Base-by-base conservation (phyloP, 2,113 vertebrate species). In the Heterotilapia buettikoferi region DNA sequence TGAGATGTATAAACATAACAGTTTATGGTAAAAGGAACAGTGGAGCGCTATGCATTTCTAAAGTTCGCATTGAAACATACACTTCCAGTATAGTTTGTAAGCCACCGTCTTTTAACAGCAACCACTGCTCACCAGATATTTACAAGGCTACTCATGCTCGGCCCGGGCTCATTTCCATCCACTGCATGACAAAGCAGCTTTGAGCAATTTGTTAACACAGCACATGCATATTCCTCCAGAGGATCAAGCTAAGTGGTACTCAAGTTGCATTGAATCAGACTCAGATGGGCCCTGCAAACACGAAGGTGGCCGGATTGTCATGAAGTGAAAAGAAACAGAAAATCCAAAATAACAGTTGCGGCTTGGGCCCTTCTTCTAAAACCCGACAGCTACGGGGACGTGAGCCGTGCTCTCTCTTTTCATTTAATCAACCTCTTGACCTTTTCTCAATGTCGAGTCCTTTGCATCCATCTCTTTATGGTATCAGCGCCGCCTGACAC, bases 371-470 rank as follows among this genome's bases (percentile, higher is more conserved):
- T 52, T 52, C 18, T 52, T n/a, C 7, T 79, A 33, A 84, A 84
- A 68, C 16, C 16, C 5, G 11, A 45, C 36, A 24, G 78, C 21
- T 80, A 80, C 1, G 47, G 26, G 38, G 73, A 80, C 29, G 16
- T 84, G 10, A 71, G 2, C 6, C 18, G 6, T 21, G 9, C 10
- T 61, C 14, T 85, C 81, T 84, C 29, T 36, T 71, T 89, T 63
- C 6, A 26, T 86, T 90, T 40, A 84, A 89, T 86, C 84, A 86
- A 50, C 83, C 82, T 85, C 56, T 87, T 85, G 86, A 93, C 90
- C 89, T 84, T 56, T 68, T 16, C 24, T 78, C 71, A 7, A 73
- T 84, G 26, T 87, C 3, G 71, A 80, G 84, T 84, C 82, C 43
- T 52, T 47, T 80, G 2, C 86, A 84, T 85, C 79, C 71, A 84